Conservation (phyloP, 2,888 invertebrate genomes). For the Eupithecia subfuscata region DNA sequence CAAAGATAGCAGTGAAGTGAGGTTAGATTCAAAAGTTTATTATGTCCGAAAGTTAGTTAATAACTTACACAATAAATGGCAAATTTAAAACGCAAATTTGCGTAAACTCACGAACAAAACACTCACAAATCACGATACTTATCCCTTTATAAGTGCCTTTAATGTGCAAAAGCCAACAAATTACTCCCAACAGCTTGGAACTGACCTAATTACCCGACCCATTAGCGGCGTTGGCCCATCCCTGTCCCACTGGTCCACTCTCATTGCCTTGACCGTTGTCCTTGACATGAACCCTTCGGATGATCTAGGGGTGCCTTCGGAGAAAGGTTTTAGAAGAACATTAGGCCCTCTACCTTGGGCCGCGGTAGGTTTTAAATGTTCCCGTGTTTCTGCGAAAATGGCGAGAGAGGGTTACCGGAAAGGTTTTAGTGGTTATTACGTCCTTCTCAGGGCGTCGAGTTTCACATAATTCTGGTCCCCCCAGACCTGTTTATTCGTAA, state of each 20-base stretch:
- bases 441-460: no score
- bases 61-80: background rate
- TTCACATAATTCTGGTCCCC: no score
- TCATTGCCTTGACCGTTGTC: constrained; percentile 38
- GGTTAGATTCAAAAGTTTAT: background rate
- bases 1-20: background rate
- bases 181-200: background rate
- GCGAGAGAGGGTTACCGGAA: no score
- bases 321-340: background rate
- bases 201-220: constrained; percentile 47
- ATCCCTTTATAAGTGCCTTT: background rate
- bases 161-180: background rate
- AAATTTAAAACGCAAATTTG: background rate
- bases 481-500: no score
- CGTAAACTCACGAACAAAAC: no score
- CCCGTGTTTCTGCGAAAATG: no score
- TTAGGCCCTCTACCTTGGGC: background rate
- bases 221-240: constrained; percentile 30
- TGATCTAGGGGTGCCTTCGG: background rate
- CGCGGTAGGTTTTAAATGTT: no score
- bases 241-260: constrained; percentile 45
- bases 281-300: constrained; percentile 37
- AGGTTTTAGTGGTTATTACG: no score
- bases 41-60: background rate
- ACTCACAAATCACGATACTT: background rate